phyloP scores from a whole-genome alignment of 1,140 invertebrate species.

The Drosophila dunni region DNA sequence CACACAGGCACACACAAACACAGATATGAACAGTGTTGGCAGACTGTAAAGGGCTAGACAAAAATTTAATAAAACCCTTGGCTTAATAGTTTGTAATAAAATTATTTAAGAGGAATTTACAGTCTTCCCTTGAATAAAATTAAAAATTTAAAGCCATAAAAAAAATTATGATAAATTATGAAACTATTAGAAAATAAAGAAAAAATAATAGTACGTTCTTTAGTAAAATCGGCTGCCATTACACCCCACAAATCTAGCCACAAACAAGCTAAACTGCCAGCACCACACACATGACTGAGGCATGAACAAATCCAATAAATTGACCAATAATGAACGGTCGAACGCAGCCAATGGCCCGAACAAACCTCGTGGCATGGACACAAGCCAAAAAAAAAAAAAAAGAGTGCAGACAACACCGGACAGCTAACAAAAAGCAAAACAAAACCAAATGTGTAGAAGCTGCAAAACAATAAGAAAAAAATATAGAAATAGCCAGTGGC shows the following conservation, averaged over 20 bases:
- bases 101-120: too few species aligned
- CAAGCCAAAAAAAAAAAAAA: background rate
- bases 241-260: too few species aligned
- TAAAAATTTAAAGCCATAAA: too few species aligned
- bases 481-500: conserved; percentile 21
- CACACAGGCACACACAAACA: conserved; percentile 16
- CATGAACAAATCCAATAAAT: conserved; percentile 83
- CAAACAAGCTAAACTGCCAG: too few species aligned
- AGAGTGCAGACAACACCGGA: conserved; percentile 19
- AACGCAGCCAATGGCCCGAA: conserved; percentile 52
- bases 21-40: background rate
- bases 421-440: conserved; percentile 16
- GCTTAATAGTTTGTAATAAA: too few species aligned
- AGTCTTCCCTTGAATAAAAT: too few species aligned
- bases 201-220: too few species aligned
- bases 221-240: too few species aligned
- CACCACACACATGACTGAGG: conserved; percentile 25
- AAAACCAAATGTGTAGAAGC: background rate
- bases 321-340: conserved; percentile 83
- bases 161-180: too few species aligned
- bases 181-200: too few species aligned
- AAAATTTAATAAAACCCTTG: too few species aligned
- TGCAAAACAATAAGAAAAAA: background rate
- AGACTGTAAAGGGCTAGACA: too few species aligned
- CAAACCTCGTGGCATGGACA: background rate